A percentile compares a stretch with the other conserved stretches of the same genome.
These are phyloP conservation scores for Diarsia brunnea DNA, from an alignment of 2,888 invertebrate species.

Conservation along the genomic window DNA sequence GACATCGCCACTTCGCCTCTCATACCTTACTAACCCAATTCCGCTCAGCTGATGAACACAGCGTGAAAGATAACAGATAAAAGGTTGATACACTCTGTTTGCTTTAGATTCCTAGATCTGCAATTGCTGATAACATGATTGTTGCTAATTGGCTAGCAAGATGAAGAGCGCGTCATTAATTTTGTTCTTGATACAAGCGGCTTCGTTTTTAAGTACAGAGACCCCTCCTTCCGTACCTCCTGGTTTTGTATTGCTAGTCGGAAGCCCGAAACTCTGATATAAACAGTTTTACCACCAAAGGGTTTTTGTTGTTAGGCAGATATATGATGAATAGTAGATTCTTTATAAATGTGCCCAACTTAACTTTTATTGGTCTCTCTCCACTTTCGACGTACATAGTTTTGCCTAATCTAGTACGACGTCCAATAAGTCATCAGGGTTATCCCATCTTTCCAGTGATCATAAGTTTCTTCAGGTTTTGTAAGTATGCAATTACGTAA, in stretches of 20 bases:
- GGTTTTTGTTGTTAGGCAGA: neutral
- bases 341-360: neutral
- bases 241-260: neutral
- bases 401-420: neutral
- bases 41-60: conserved; percentile 51
- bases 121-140: conserved; percentile 50
- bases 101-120: conserved; percentile 58
- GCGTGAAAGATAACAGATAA: conserved; percentile 58
- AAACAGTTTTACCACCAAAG: neutral
- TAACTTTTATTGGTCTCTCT: neutral
- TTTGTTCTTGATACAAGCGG: conserved; percentile 22
- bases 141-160: conserved; percentile 52
- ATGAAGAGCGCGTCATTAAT: conserved; percentile 44
- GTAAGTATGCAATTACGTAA: neutral
- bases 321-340: neutral
- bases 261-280: neutral
- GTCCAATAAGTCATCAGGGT: neutral
- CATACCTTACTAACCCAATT: conserved; percentile 56
- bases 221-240: no score
- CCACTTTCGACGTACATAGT: neutral
- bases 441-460: neutral
- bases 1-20: conserved; percentile 28
- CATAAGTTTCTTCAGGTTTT: neutral
- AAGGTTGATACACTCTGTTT: conserved; percentile 64
- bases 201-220: neutral